phyloP scores from a whole-genome alignment of 2,797 vertebrate genomes.

The Cheirogaleus major region DNA sequence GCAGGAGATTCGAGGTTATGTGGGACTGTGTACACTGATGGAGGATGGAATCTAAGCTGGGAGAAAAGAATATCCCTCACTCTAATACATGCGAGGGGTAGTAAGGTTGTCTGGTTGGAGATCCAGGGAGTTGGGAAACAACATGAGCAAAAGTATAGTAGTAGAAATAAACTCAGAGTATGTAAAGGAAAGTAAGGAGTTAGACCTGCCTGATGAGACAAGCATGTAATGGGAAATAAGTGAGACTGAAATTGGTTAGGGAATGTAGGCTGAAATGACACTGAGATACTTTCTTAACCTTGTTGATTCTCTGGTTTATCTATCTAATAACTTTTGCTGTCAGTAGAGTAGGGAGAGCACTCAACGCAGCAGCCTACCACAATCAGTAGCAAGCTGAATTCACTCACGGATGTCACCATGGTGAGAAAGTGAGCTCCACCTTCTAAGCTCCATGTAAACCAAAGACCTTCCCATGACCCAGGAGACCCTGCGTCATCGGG shows the following conservation, averaged over 20 bases:
- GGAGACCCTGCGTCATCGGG: accelerated
- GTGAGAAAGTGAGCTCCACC: not conserved
- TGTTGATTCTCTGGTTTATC: not conserved
- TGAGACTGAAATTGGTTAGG: not conserved
- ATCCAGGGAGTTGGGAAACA: not conserved
- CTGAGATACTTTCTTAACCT: not conserved
- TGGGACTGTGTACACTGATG: not conserved
- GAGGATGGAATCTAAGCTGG: not conserved
- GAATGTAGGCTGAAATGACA: not conserved
- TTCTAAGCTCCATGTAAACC: not conserved
- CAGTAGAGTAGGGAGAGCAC: not conserved
- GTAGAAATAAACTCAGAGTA: not conserved
- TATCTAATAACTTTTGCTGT: not conserved
- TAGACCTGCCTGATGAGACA: not conserved
- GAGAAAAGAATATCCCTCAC: not conserved
- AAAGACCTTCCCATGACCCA: not conserved
- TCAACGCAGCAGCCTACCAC: not conserved
- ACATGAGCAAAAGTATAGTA: not conserved
- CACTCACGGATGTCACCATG: not conserved
- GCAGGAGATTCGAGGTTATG: not conserved
- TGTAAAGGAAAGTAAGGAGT: not conserved
- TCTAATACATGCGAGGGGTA: not conserved
- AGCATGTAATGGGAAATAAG: not conserved
- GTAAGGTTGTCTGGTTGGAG: not conserved
- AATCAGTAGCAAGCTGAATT: not conserved